Evolutionary conservation across 2,113 vertebrate genomes (phyloP).

Genomic region (Petrocephalus microphthalmus): DNA sequence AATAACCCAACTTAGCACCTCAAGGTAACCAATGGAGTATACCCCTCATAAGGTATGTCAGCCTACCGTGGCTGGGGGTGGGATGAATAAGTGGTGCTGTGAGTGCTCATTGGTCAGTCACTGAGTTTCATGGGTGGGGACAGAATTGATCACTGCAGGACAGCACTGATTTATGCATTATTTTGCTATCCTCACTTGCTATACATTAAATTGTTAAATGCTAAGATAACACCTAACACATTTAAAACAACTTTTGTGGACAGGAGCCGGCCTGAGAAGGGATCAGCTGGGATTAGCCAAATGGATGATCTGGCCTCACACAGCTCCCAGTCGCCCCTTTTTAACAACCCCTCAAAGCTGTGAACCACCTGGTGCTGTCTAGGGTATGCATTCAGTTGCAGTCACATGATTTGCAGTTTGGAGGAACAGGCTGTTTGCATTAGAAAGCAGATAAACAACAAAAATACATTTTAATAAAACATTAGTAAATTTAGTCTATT

Average conservation of each 20-base stretch:
- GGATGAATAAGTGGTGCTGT: not conserved
- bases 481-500: not conserved
- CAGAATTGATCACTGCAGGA: not conserved
- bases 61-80: not conserved
- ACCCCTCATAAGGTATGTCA: not conserved
- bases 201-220: not conserved
- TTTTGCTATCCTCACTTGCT: not conserved
- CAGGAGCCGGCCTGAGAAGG: not conserved
- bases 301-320: conserved; percentile 21
- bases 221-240: not conserved
- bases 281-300: conserved; percentile 24
- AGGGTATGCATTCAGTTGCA: not conserved
- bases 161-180: not conserved
- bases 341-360: not conserved
- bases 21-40: not conserved
- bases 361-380: not conserved
- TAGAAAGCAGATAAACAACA: not conserved
- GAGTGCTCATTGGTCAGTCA: not conserved
- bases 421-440: not conserved
- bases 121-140: not conserved
- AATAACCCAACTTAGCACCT: not conserved
- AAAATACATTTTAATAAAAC: not conserved
- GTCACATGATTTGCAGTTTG: not conserved
- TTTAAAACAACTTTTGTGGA: not conserved
- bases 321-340: not conserved